A percentile compares a stretch with the other conserved stretches of the same genome.
These are phyloP conservation scores for Drosophila leontia DNA, from an alignment of 1,140 invertebrate species.

Conservation along the genomic window DNA sequence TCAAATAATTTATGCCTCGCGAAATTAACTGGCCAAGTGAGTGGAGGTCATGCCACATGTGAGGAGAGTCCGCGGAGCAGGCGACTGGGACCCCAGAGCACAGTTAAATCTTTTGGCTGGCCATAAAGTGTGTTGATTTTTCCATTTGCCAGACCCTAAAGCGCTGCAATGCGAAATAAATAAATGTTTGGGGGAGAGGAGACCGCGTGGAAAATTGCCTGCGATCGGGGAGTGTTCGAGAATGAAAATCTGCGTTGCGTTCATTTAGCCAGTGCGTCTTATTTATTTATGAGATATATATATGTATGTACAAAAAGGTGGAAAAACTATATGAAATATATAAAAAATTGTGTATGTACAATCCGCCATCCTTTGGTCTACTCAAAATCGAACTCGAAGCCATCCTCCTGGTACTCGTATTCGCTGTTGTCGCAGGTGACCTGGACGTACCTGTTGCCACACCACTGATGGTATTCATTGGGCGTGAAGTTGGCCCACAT, in stretches of 20 bases:
- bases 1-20: conserved; percentile 83
- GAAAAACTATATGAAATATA: conserved; percentile 10
- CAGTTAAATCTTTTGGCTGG: conserved; percentile 65
- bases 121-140: conserved; percentile 82
- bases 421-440: conserved; percentile 64
- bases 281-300: conserved; percentile 38
- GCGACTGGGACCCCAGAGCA: conserved; percentile 57
- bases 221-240: conserved; percentile 23
- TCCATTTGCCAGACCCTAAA: conserved; percentile 78
- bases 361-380: conserved; percentile 10
- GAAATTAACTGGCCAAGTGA: conserved; percentile 77
- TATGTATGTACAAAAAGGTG: conserved; percentile 44
- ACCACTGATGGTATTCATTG: conserved; percentile 54
- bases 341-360: conserved; percentile 45
- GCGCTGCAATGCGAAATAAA: conserved; percentile 73
- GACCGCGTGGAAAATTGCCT: conserved; percentile 28
- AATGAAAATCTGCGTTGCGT: conserved; percentile 21
- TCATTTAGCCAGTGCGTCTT: conserved; percentile 34
- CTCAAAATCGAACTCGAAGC: conserved; percentile 68
- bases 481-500: conserved; percentile 61
- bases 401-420: conserved; percentile 70
- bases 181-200: conserved; percentile 39
- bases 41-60: conserved; percentile 65
- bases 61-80: conserved; percentile 28
- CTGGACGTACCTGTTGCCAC: conserved; percentile 53